Conservation (phyloP, 2,888 invertebrate genomes). For the Epiblema foenella region DNA sequence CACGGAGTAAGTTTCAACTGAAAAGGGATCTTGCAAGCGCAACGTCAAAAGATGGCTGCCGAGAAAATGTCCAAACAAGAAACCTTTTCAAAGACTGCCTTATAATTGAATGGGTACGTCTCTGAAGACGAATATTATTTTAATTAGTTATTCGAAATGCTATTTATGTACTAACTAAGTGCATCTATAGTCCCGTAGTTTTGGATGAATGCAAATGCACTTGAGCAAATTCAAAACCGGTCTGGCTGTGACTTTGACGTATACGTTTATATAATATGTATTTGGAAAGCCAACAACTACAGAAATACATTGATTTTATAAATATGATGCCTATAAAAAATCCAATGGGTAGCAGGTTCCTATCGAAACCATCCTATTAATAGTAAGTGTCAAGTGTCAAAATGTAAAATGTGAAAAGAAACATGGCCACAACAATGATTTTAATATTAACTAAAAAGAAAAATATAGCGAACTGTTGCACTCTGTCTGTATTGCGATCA, state of each 20-base stretch:
- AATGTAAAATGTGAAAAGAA: not conserved
- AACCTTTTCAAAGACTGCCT: constrained; percentile 32
- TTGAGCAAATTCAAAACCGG: no score
- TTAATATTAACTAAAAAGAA: not conserved
- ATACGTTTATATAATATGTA: no score
- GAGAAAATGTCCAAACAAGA: constrained; percentile 46
- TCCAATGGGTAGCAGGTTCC: no score
- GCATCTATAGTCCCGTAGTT: not conserved
- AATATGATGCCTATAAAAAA: no score
- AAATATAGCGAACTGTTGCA: not conserved
- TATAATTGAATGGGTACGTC: constrained; percentile 31
- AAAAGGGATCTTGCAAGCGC: constrained; percentile 51
- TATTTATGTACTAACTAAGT: not conserved
- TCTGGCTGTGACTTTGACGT: no score
- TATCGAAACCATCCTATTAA: no score
- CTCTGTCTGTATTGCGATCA: not conserved
- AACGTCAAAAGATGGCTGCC: constrained; percentile 60
- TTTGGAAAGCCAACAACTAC: no score
- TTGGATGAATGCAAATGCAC: not conserved
- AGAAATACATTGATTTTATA: no score
- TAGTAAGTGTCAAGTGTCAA: no score
- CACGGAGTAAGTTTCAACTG: constrained; percentile 61
- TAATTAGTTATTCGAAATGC: constrained; percentile 11
- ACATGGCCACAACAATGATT: not conserved
- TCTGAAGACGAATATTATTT: constrained; percentile 26